Evolutionary conservation across 1,140 invertebrate species (phyloP).

Genomic region (Gryon sp.): DNA sequence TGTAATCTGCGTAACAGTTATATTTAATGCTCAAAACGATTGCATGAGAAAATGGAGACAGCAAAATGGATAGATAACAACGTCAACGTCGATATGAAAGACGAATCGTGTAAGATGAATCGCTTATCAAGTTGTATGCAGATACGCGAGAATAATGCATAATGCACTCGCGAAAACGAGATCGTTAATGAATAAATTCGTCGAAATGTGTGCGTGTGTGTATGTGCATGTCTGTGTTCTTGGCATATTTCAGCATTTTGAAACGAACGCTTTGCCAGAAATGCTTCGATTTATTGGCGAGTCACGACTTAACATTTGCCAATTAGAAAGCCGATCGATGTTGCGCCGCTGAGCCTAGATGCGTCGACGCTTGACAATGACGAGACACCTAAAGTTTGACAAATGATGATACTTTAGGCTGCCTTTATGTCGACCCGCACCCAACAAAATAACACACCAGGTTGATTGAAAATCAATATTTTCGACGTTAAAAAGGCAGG

Average conservation of each 20-base stretch:
- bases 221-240: conserved; percentile 36
- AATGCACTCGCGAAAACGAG: conserved; percentile 23
- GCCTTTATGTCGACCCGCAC: too few relatives aligned
- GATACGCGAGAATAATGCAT: conserved; percentile 25
- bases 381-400: conserved; percentile 32
- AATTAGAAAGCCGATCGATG: conserved; percentile 56
- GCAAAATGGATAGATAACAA: conserved; percentile 13
- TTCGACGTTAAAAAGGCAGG: too few relatives aligned
- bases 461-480: conserved; percentile 50
- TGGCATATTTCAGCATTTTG: conserved; percentile 40
- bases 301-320: conserved; percentile 42
- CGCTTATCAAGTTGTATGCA: conserved; percentile 19
- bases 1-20: conserved; percentile 11
- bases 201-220: too few relatives aligned
- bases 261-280: conserved; percentile 48
- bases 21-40: conserved; percentile 25
- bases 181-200: conserved; percentile 37
- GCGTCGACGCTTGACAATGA: conserved; percentile 38
- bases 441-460: conserved; percentile 13
- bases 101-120: conserved; percentile 37
- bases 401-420: conserved; percentile 31
- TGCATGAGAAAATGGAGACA: neutral
- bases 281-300: conserved; percentile 33
- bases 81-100: conserved; percentile 21
- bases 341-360: conserved; percentile 14